phyloP scores from a whole-genome alignment of 2,113 vertebrate species.

The Pelecanoides urinatrix region DNA sequence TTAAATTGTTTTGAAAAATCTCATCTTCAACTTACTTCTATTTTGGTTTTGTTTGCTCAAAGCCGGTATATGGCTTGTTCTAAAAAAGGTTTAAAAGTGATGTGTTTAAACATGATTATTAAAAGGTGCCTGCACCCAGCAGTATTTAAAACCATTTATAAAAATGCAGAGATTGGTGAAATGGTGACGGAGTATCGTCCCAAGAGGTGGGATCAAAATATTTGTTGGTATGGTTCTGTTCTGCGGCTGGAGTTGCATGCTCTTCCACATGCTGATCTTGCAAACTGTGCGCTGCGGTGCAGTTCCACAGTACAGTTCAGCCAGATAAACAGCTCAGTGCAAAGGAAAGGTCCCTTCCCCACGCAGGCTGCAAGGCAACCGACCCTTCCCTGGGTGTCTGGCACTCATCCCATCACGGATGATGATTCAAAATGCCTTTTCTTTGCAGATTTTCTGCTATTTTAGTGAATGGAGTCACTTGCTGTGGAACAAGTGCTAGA shows the following conservation, averaged over 20 bases:
- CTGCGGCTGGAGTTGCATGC: background rate
- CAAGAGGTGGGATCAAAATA: background rate
- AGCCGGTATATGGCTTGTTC: background rate
- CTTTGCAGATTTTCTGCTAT: background rate
- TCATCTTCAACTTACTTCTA: background rate
- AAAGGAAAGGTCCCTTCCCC: background rate
- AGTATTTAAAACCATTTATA: background rate
- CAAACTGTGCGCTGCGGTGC: accelerated
- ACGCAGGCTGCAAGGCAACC: background rate
- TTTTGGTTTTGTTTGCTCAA: background rate
- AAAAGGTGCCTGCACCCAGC: background rate
- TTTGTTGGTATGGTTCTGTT: background rate
- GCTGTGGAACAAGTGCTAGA: background rate
- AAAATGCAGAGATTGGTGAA: background rate
- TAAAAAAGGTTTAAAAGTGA: background rate
- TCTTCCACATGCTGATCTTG: background rate
- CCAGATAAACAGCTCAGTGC: background rate
- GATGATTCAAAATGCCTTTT: background rate
- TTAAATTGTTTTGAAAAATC: constrained; percentile 2
- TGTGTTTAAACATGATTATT: background rate
- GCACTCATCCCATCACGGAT: background rate
- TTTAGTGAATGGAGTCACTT: background rate
- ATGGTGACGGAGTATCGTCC: background rate
- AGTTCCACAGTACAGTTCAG: background rate
- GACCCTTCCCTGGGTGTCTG: background rate